Base-by-base conservation (phyloP, 2,797 vertebrate genomes). In the Kryptolebias ocellatus region DNA sequence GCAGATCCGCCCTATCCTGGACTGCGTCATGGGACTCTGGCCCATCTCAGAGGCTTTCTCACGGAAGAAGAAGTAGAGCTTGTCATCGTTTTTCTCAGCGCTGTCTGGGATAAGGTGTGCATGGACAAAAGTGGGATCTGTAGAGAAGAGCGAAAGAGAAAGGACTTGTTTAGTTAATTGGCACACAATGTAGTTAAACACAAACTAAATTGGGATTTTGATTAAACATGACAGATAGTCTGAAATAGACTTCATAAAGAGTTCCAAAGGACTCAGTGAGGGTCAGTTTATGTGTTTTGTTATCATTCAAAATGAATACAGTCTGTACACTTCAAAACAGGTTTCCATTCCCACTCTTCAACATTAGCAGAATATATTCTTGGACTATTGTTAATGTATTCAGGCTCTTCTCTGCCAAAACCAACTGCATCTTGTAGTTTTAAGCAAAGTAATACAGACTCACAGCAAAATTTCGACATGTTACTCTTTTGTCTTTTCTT, bases 1-100 rank as follows among this genome's bases (percentile, higher is more conserved):
- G 90, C 98, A 99, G 87, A 99, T 98, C 71, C 98, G 95, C 9
- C 98, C 98, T 0, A 99, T 98, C 77, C 98, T 95, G 74, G 98
- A 98, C 49, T 97, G 96, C 64, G 97, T 92, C 24, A 97, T 96
- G 0, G 97, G 96, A 90, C 94, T 98, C 90, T 98, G 96, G 0
- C 96, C 95, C 39, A 96, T 94, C 87, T 99, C 97, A 0, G 96
- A 94, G 0, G 96, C 95, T 84, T 98, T 98, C 92, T 99, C 98
- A 1, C 97, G 96, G 88, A 99, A 99, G 93, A 99, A 99, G 87
- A 98, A 99, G 88, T 99, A 99, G 18, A 99, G 95, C 75, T 99
- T 99, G 93, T 99, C 96, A 0, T 99, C 98, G 0, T 99, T 99
- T 85, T 95, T 95, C 83, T 99, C 97, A 0, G 94, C 95, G 0